Evolutionary conservation across 2,888 invertebrate genomes (phyloP).

Genomic region (Oscheius onirici): DNA sequence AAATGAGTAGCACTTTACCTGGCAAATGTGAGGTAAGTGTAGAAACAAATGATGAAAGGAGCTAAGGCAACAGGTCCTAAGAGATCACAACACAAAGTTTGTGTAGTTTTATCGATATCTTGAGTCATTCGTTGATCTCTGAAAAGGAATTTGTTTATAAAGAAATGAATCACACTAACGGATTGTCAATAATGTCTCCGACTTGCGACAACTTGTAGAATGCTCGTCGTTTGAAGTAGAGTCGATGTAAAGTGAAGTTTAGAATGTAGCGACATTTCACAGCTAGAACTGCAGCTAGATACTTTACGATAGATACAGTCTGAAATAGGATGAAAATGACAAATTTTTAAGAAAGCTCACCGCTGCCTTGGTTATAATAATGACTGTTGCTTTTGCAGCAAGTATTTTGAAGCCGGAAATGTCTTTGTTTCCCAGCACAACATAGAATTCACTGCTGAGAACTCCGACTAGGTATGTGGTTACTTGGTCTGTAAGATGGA

Average conservation of each 20-base stretch:
- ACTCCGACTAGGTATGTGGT: constrained; percentile 76
- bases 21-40: constrained; percentile 75
- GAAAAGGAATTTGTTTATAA: constrained; percentile 44
- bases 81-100: constrained; percentile 73
- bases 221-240: constrained; percentile 75
- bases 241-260: constrained; percentile 73
- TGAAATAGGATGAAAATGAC: constrained; percentile 51
- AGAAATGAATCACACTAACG: constrained; percentile 72
- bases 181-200: constrained; percentile 74
- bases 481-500: constrained; percentile 74
- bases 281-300: constrained; percentile 74
- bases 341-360: constrained; percentile 42
- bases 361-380: constrained; percentile 70
- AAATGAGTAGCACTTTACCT: constrained; percentile 69
- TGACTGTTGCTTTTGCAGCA: constrained; percentile 70
- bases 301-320: constrained; percentile 74
- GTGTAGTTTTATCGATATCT: constrained; percentile 75
- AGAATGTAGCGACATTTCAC: constrained; percentile 75
- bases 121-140: constrained; percentile 77
- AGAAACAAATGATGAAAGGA: constrained; percentile 76
- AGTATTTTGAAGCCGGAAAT: constrained; percentile 70
- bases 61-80: constrained; percentile 73
- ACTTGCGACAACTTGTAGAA: constrained; percentile 75
- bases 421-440: constrained; percentile 73
- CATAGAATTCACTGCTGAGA: constrained; percentile 76